Evolutionary conservation across 2,797 vertebrate genomes (phyloP), one percentile per base, ranked within the genome.

Genomic region (Gobio occitaniae): DNA sequence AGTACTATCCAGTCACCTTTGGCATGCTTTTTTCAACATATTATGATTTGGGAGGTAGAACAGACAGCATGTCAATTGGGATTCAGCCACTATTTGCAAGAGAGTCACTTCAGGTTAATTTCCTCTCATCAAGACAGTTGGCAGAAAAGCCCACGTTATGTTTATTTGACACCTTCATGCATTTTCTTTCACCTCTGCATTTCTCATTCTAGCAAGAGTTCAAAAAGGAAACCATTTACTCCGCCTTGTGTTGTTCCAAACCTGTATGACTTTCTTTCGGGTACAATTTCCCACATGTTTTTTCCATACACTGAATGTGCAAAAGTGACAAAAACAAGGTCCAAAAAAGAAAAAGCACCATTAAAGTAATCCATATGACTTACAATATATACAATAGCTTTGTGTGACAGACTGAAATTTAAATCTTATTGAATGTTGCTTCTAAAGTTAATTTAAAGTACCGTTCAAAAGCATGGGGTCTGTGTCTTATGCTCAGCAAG

Each of bases 71-170:
- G 38, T 36, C 12, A 50, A 79, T 54, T 72, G 54, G 44, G 83
- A 85, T 79, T 85, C 83, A 61, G 75, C 19, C 71, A 44, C 59
- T 65, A 48, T 66, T 47, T 52, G 47, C 72, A 41, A 47, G 72
- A 72, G 38, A 36, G 38, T 56, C 56, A 76, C 15, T 83, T 77
- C 1, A 83, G 59, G 29, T 80, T 84, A 1, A 84, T 68, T 78
- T 69, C 25, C 63, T 78, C 83, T 68, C 72, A 54, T 77, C 6
- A 9, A 50, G 16, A 6, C 19, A 12, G 2, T 38, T 68, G n/a
- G 4, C 29, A 61, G 7, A 17, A 38, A 47, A 61, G 13, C 12
- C 2, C 16, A 44, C 0, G 13, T 59, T 29, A 19, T 59, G 16
- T 29, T 63, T 56, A 29, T 71, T 50, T 52, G 71, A 50, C 70